phyloP scores from a whole-genome alignment of 1,140 invertebrate species.

The Pygmarrhopalites habei region DNA sequence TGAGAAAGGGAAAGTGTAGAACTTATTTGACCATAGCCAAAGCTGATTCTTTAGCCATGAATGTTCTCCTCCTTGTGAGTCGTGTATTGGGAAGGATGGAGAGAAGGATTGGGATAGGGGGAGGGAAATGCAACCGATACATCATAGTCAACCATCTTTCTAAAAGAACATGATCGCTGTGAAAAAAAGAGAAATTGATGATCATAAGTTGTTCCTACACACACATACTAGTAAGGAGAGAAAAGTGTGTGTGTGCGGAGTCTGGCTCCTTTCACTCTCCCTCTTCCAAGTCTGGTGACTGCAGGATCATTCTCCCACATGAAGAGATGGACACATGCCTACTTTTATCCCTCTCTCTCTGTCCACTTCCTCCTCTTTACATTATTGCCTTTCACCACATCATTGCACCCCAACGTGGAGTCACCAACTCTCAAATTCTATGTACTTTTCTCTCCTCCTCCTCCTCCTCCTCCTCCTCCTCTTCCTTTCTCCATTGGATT shows the following conservation, averaged over 20 bases:
- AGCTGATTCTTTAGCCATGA: background rate
- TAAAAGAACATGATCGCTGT: background rate
- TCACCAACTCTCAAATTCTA: background rate
- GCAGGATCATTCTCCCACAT: background rate
- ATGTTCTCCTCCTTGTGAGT: constrained; percentile 4
- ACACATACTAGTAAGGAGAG: background rate
- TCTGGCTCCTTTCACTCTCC: background rate
- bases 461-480: background rate
- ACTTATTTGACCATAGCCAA: constrained; percentile 1
- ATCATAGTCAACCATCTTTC: constrained; percentile 14
- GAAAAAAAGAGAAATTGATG: constrained; percentile 2
- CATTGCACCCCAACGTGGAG: background rate
- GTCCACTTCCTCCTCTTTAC: background rate
- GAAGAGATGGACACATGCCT: constrained; percentile 15
- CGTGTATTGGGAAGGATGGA: too few species aligned
- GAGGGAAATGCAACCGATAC: constrained; percentile 22
- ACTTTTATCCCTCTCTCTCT: background rate
- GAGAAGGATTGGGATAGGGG: too few species aligned
- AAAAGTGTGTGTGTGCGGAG: background rate
- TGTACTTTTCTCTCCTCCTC: background rate
- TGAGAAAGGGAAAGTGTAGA: background rate
- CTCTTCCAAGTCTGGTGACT: too few species aligned
- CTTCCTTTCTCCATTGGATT: background rate
- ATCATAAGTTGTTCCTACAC: background rate
- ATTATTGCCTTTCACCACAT: background rate